phyloP scores from a whole-genome alignment of 2,797 vertebrate species.

The Sebastes iracundus region DNA sequence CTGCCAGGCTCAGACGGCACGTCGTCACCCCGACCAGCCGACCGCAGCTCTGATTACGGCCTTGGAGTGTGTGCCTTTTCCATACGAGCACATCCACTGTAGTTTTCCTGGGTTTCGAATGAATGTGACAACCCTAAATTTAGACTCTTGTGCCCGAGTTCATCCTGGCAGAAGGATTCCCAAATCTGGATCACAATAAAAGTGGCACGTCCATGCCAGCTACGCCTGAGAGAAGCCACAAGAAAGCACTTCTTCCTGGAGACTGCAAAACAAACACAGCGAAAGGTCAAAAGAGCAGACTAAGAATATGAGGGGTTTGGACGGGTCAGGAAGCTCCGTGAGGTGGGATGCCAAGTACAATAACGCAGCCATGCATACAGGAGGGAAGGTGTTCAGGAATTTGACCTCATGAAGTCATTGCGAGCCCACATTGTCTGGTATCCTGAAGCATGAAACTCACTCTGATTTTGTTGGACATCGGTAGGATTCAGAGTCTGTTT shows the following conservation, averaged over 20 bases:
- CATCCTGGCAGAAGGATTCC: constrained; percentile 39
- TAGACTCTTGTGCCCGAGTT: constrained; percentile 1
- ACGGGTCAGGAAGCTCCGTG: constrained; percentile 46
- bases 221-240: constrained; percentile 43
- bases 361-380: constrained; percentile 36
- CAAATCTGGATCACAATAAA: constrained; percentile 47
- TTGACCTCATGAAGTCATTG: constrained; percentile 52
- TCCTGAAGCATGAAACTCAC: neutral
- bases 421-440: constrained; percentile 1
- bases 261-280: constrained; percentile 69
- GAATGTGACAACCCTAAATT: constrained; percentile 43
- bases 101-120: neutral
- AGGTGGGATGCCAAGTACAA: constrained; percentile 59
- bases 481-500: constrained; percentile 16
- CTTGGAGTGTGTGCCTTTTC: constrained; percentile 28
- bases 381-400: constrained; percentile 54
- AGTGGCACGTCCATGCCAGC: constrained; percentile 16
- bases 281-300: constrained; percentile 49
- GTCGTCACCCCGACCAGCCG: constrained; percentile 55
- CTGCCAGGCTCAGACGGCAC: constrained; percentile 55
- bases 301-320: constrained; percentile 29
- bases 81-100: neutral
- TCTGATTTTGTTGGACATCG: constrained; percentile 5
- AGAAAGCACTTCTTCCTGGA: constrained; percentile 67
- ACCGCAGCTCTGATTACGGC: constrained; percentile 73